Base-by-base conservation (phyloP, 2,113 vertebrate species). In the Psephotus haematonotus region DNA sequence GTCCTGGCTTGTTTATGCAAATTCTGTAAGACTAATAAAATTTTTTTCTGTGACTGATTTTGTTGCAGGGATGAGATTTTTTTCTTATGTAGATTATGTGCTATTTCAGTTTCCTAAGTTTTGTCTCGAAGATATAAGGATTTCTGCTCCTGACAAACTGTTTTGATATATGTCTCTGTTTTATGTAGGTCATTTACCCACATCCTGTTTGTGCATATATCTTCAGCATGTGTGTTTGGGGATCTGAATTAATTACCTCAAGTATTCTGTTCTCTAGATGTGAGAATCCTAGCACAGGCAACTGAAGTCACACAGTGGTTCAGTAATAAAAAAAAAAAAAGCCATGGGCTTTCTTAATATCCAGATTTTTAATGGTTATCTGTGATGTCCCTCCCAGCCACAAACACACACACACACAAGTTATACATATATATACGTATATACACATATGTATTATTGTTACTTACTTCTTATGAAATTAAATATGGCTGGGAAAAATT, bases 41-140 rank as follows among this genome's bases (percentile, higher is more conserved):
- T 65, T 80, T 87, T 90, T 47, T 5, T 44, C 25, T 55, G 16
- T 37, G 37, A 53, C 9, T 59, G 18, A 15, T 44, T 75, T 64
- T 81, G 20, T 81, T 70, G 1, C 23, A 64, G 16, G 3, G 3
- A 24, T 13, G 22, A 10, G 1, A 1, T 1, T 11, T 37, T 70
- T 74, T 60, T 29, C 33, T 7, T 59, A 0, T 16, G 8, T 57
- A 44, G 6, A 55, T 47, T 31, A 47, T 46, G 9, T 55, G 8
- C 1, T 70, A 8, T 64, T 86, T 84, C 28, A 52, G 5, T 60
- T 63, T 46, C 47, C 7, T 39, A n/a, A 29, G 7, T 47, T 87
- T 84, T 64, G 6, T 60, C 8, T 37, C 43, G 43, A 92, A 79
- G 18, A 47, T 33, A 8, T 6, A 67, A 71, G 9, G 17, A 75